Evolutionary conservation across 2,888 invertebrate genomes (phyloP), one percentile per base, ranked within the genome.

Genomic region (Hirtodrosophila duncani): DNA sequence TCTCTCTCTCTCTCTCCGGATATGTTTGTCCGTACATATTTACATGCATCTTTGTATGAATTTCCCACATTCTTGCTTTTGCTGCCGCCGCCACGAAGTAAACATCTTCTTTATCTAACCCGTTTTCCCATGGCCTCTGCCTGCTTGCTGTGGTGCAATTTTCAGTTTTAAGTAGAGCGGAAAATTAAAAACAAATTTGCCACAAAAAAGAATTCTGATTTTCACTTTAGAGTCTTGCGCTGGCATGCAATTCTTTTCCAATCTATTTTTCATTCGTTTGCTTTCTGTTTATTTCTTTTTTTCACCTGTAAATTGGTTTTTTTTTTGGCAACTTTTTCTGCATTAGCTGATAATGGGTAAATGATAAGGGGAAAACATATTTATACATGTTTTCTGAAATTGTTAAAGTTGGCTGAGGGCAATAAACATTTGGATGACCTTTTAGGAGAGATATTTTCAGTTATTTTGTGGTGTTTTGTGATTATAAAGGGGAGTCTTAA

Each of bases 181-280:
- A 81, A 77, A 77, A 77, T 77, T 79, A 81, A 80, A 81, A 79
- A 75, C 72, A 79, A 75, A 79, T 75, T 81, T 67, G 56, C 62
- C 38, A 50, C 60, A 71, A 58, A 65, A n/a, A n/a, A n/a, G n/a
- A n/a, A 61, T 69, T 58, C 27, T 39, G 43, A 51, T 56, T 69
- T 77, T 53, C 36, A 52, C 37, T 51, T 53, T 52, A 27, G 13
- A 5, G 14, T 24, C 2, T n/a, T 10, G 7, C 18, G n/a, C n/a
- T 31, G 26, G 26, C 24, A 24, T 50, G 37, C 51, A 21, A 27
- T 52, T 46, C 26, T 38, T 33, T 45, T 33, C 30, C 11, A 10
- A 11, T 7, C 23, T 13, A 7, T 20, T 42, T n/a, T 20, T 6
- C 20, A 16, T 9, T 7, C 9, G 3, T 7, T n/a, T 1, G 10